Conservation (phyloP, 2,113 vertebrate genomes). For the Plotosus lineatus region DNA sequence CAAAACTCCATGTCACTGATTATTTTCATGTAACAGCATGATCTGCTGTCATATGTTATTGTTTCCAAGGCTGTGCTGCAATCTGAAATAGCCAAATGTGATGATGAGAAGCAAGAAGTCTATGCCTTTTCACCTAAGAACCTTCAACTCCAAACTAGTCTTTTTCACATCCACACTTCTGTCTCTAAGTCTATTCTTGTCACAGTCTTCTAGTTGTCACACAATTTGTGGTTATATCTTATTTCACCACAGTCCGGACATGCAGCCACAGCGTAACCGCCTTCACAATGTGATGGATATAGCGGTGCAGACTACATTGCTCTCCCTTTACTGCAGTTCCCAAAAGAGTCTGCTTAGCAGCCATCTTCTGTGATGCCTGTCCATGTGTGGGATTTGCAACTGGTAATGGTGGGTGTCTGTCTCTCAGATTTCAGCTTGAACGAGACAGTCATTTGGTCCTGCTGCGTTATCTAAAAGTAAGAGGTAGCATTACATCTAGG, state of each 20-base stretch:
- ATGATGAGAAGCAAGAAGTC: neutral
- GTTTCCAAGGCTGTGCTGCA: too few species aligned
- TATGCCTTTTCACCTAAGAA: neutral
- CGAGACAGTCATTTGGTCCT: conserved; percentile 33
- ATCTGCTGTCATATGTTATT: neutral
- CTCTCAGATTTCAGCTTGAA: conserved; percentile 28
- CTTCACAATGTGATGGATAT: conserved; percentile 31
- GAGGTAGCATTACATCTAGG: conserved; percentile 25
- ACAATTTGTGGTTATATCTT: conserved; percentile 28
- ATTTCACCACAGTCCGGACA: conserved; percentile 41
- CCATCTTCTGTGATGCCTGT: conserved; percentile 40
- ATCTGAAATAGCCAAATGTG: neutral
- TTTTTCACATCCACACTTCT: conserved; percentile 29
- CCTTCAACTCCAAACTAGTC: neutral
- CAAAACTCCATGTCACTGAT: neutral
- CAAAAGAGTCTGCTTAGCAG: conserved; percentile 37
- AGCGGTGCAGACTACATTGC: neutral
- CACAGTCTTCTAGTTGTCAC: neutral
- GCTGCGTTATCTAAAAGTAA: conserved; percentile 38
- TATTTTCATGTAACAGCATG: neutral
- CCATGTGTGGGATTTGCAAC: conserved; percentile 27
- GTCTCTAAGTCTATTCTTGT: conserved; percentile 29
- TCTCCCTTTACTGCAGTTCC: conserved; percentile 37
- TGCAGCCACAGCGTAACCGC: neutral
- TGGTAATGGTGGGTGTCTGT: conserved; percentile 33